Percentiles rank a stretch among this genome's conserved stretches.
phyloP scores from a whole-genome alignment of 1,140 invertebrate species.

The Mactra quadrangularis region DNA sequence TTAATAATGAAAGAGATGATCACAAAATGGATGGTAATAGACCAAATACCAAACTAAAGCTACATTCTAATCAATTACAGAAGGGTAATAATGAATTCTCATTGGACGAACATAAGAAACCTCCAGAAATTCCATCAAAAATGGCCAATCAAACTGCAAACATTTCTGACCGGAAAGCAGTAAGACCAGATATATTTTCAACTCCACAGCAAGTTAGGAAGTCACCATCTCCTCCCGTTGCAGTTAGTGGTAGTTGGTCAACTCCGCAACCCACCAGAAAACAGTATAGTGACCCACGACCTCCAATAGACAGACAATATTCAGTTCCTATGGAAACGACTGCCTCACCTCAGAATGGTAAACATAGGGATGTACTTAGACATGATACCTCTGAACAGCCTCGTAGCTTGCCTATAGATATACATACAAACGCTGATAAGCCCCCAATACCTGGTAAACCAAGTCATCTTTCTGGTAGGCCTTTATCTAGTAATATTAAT shows the following conservation, averaged over 20 bases:
- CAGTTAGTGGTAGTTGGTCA: neutral
- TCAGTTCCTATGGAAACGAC: conserved; percentile 25
- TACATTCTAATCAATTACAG: conserved; percentile 53
- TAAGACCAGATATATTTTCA: conserved; percentile 42
- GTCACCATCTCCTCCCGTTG: conserved; percentile 26
- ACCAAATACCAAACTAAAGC: conserved; percentile 33
- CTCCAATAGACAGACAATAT: conserved; percentile 34
- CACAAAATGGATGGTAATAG: conserved; percentile 23
- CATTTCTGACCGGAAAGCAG: neutral
- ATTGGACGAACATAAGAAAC: neutral
- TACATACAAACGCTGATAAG: conserved; percentile 39
- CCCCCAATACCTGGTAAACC: conserved; percentile 49
- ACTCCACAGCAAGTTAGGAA: conserved; percentile 38
- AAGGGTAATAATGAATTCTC: conserved; percentile 1
- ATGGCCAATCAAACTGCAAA: conserved; percentile 36
- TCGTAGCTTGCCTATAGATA: conserved; percentile 33
- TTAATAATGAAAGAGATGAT: conserved; percentile 53
- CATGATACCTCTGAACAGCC: conserved; percentile 39
- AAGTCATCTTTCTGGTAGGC: conserved; percentile 25
- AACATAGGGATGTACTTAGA: conserved; percentile 24
- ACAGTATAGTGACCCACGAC: conserved; percentile 43
- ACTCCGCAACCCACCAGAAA: conserved; percentile 69
- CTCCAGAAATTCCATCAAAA: conserved; percentile 12
- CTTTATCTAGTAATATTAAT: neutral
- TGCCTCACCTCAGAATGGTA: conserved; percentile 7